These are phyloP conservation scores for Momotus momota DNA, from an alignment of 2,797 vertebrate genomes.

Conservation along the genomic window DNA sequence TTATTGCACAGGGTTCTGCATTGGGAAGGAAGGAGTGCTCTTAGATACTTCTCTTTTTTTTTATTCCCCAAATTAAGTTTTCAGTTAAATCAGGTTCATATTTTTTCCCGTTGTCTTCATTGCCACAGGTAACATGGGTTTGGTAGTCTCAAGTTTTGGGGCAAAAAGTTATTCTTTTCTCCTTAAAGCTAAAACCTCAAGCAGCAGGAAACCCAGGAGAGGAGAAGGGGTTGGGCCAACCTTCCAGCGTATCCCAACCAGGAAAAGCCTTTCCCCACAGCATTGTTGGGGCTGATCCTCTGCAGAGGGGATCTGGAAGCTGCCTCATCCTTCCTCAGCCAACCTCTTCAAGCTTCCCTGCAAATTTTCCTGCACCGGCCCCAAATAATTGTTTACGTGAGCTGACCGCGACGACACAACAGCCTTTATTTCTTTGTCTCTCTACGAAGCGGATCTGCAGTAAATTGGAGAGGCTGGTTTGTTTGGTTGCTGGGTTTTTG, in stretches of 20 bases:
- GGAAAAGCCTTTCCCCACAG: background rate
- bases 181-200: background rate
- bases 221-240: background rate
- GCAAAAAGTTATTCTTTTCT: background rate
- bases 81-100: rapidly evolving
- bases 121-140: background rate
- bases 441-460: background rate
- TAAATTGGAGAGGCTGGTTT: conserved; percentile 60
- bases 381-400: background rate
- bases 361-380: background rate
- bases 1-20: rapidly evolving
- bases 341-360: background rate
- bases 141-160: background rate
- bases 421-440: conserved; percentile 33
- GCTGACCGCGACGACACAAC: background rate
- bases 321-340: background rate
- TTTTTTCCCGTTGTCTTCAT: background rate
- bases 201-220: background rate
- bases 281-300: rapidly evolving
- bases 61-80: background rate
- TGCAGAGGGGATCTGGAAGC: background rate
- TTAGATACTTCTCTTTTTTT: background rate
- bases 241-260: rapidly evolving
- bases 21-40: background rate
- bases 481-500: conserved; percentile 43